Evolutionary conservation across 2,113 vertebrate genomes (phyloP).

Genomic region (Emberiza fucata): DNA sequence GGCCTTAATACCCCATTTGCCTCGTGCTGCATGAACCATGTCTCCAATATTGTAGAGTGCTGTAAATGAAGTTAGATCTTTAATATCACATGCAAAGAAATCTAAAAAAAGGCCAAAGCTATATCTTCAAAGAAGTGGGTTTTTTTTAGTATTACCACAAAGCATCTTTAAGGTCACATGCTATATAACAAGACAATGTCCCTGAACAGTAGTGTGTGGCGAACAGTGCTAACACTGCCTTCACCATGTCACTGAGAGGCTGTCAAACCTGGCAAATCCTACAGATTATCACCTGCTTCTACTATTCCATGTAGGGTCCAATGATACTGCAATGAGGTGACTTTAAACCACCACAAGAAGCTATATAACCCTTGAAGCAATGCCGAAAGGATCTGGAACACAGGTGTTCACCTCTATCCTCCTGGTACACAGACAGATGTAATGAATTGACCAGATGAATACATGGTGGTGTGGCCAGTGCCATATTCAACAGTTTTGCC

Average conservation of each 20-base stretch:
- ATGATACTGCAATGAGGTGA: background rate
- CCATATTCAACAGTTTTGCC: background rate
- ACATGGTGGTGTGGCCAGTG: background rate
- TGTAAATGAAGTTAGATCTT: conserved; percentile 54
- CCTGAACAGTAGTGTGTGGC: background rate
- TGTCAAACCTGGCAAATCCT: background rate
- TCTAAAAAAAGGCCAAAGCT: background rate
- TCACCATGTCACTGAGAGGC: accelerated
- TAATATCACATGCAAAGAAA: background rate
- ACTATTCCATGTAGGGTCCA: background rate
- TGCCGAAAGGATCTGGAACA: background rate
- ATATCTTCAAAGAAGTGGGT: background rate
- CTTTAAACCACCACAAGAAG: background rate
- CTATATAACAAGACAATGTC: background rate
- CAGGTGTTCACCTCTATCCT: background rate
- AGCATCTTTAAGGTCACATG: background rate
- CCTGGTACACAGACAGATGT: background rate
- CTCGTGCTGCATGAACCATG: conserved; percentile 96
- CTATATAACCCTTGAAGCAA: background rate
- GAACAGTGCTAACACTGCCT: background rate
- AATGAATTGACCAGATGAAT: background rate
- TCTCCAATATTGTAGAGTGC: conserved; percentile 98
- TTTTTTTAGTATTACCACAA: background rate
- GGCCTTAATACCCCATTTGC: conserved; percentile 99
- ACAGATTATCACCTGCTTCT: background rate